These are phyloP conservation scores for Castor canadensis DNA, from an alignment of 2,113 vertebrate species.

Conservation along the genomic window DNA sequence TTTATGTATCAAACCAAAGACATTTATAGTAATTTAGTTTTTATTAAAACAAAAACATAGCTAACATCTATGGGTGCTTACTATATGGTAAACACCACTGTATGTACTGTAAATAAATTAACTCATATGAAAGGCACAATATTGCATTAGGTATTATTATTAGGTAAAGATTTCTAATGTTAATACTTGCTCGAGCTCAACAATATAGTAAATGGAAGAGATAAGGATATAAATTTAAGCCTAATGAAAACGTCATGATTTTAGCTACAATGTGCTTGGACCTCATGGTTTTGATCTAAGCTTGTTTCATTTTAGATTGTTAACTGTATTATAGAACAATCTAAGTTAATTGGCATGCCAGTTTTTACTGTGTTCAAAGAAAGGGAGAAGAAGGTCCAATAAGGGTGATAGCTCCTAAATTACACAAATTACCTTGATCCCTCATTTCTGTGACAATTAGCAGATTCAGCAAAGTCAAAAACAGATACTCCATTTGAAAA, in stretches of 20 bases:
- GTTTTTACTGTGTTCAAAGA: not conserved
- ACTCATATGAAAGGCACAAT: not conserved
- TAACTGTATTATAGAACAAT: not conserved
- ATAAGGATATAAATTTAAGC: not conserved
- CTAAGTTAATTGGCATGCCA: not conserved
- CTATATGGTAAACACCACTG: not conserved
- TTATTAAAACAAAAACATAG: not conserved
- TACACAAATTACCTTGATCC: constrained; percentile 58
- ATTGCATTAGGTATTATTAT: not conserved
- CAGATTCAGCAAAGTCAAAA: constrained; percentile 40
- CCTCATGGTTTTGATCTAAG: not conserved
- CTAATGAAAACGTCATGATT: not conserved
- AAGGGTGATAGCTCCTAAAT: not conserved
- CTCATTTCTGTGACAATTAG: constrained; percentile 55
- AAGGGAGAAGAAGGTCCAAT: not conserved
- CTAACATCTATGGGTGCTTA: not conserved
- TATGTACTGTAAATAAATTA: not conserved
- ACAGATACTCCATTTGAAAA: not conserved
- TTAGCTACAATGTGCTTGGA: not conserved
- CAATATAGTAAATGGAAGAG: not conserved
- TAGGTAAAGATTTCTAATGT: not conserved
- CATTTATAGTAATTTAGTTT: not conserved
- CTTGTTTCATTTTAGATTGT: not conserved
- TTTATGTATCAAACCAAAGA: constrained; percentile 30
- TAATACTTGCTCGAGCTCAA: not conserved